Evolutionary conservation across 2,888 invertebrate species (phyloP), one percentile per base, ranked within the genome.

Genomic region (Biston betularia): DNA sequence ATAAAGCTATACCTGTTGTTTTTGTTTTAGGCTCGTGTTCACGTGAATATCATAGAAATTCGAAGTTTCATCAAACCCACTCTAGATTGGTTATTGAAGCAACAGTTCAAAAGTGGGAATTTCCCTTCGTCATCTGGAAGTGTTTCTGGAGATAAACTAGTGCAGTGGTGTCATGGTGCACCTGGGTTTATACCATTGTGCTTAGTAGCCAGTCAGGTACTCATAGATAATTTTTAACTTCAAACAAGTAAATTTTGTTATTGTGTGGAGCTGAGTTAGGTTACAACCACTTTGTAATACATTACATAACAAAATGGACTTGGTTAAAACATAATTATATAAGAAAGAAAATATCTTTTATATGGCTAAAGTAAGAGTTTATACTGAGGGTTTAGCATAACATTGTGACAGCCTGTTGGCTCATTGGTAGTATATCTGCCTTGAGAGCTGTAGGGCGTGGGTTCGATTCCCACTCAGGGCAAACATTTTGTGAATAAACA

Each of bases 131-230:
- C 97, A 0, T 75, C 96, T 38, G 96, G 95, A 35, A 96, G 95
- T 71, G 89, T 88, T 52, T 89, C 94, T 40, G 90, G 94, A 40
- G 98, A 98, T 85, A 95, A 95, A 86, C 94, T 98, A 70, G 96
- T 98, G 24, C 98, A 98, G 79, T 98, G 98, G 98, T 98, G 98
- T 89, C 98, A 98, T 84, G 98, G 98, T n/a, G 97, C 98, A 33
- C 97, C 98, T 15, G 98, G 98, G 46, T 97, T 97, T 90, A 94
- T 97, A 12, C 95, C 96, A 75, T 89, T 97, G 75, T 97, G 96
- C 75, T 87, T 94, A 71, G 88, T 95, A 74, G 97, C 97, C 49
- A 94, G 95, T 80, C 92, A 96, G 94, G 97, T 97, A 86, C 68
- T 46, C 40, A 52, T 46, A 34, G 15, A 57, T 12, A 35, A 35